Percentiles rank a stretch among this genome's conserved stretches.
phyloP scores from a whole-genome alignment of 2,797 vertebrate genomes.

The Scyliorhinus canicula region DNA sequence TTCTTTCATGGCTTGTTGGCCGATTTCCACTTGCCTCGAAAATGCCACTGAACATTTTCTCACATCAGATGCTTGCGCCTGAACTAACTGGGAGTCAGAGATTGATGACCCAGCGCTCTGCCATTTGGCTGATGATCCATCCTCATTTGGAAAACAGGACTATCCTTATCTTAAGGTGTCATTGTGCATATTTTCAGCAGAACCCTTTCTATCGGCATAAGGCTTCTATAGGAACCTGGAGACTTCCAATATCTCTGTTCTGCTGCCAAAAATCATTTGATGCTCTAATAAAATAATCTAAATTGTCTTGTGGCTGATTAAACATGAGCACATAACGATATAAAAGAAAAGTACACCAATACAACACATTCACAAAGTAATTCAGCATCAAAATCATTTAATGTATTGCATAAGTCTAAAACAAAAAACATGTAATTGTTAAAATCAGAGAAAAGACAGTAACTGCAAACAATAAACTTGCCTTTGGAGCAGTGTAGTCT shows the following conservation, averaged over 20 bases:
- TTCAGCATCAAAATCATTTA: neutral
- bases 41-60: neutral
- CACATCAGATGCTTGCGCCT: neutral
- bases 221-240: neutral
- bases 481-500: neutral
- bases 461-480: neutral
- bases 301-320: neutral
- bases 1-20: neutral
- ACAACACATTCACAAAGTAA: neutral
- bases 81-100: neutral
- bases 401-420: neutral
- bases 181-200: neutral
- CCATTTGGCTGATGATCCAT: neutral
- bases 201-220: neutral
- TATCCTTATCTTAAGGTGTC: neutral
- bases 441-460: neutral
- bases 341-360: neutral
- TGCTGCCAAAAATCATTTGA: neutral
- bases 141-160: neutral
- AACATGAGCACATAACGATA: neutral
- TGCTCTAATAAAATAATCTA: neutral
- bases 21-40: neutral
- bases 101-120: neutral
- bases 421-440: neutral
- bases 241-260: neutral